Conservation (phyloP, 2,797 vertebrate species). For the Ciconia nigra region DNA sequence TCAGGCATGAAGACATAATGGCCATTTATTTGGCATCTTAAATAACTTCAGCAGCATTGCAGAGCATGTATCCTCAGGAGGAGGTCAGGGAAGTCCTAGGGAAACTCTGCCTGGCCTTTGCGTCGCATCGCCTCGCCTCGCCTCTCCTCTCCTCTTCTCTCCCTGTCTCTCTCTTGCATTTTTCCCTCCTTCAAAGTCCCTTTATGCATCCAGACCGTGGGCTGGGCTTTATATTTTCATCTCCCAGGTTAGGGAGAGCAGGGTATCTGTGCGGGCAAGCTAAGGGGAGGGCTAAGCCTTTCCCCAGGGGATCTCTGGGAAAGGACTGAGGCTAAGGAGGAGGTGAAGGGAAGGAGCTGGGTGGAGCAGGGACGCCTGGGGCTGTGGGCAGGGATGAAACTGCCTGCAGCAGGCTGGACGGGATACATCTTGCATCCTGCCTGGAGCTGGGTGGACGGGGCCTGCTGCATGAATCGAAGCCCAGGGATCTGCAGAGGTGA, state of each 20-base stretch:
- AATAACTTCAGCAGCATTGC: background rate
- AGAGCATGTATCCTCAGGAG: background rate
- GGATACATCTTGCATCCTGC: background rate
- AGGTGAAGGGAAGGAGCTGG: background rate
- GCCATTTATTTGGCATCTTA: background rate
- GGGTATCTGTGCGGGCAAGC: background rate
- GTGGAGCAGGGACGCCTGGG: background rate
- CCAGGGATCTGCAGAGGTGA: background rate
- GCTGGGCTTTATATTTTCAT: background rate
- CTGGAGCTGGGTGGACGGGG: background rate
- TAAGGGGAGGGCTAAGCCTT: background rate
- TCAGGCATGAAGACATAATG: background rate
- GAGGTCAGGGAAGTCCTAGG: background rate
- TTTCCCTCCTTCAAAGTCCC: background rate
- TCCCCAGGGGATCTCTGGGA: background rate
- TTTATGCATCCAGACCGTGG: background rate
- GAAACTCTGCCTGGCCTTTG: background rate
- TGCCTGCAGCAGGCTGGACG: background rate
- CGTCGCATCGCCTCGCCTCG: too few relatives aligned
- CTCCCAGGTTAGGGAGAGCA: background rate
- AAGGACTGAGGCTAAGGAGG: background rate
- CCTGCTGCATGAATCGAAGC: background rate
- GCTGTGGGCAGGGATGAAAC: background rate
- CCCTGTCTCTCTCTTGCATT: background rate
- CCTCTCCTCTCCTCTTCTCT: background rate